Percentiles rank a stretch among this genome's conserved stretches.
These are phyloP conservation scores for Pseudorasbora parva DNA, from an alignment of 2,113 vertebrate species.

Conservation along the genomic window DNA sequence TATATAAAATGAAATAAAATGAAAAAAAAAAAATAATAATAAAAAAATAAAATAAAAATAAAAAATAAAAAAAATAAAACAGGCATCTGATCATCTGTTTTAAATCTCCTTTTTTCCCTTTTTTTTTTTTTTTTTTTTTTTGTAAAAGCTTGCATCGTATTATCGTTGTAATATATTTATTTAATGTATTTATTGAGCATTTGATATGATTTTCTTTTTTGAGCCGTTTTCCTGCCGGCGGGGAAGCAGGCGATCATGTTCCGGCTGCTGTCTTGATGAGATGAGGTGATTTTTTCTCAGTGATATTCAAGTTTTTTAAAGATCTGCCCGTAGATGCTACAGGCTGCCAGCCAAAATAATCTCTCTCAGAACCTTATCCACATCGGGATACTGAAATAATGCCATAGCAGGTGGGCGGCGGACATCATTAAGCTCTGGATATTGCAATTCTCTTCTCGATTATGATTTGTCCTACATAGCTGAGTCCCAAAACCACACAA, in stretches of 20 bases:
- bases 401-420: slow-evolving; percentile 52
- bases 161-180: not conserved
- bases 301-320: not conserved
- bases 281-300: slow-evolving; percentile 17
- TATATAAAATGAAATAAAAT: too few species aligned
- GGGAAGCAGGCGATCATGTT: not conserved
- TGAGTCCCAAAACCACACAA: slow-evolving; percentile 48
- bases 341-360: slow-evolving; percentile 40
- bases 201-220: not conserved
- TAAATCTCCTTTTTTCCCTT: not conserved
- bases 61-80: too few species aligned
- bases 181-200: not conserved
- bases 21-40: too few species aligned
- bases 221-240: not conserved
- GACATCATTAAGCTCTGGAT: slow-evolving; percentile 52
- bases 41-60: too few species aligned
- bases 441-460: slow-evolving; percentile 55
- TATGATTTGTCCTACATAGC: slow-evolving; percentile 55
- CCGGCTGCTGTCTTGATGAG: not conserved
- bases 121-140: not conserved
- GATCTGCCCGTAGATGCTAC: slow-evolving; percentile 54
- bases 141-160: not conserved
- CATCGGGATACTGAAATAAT: slow-evolving; percentile 53
- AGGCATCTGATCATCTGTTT: too few species aligned
- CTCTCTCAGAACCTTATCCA: slow-evolving; percentile 50